These are phyloP conservation scores for Chelonus insularis DNA, from an alignment of 1,140 invertebrate genomes.

Conservation along the genomic window DNA sequence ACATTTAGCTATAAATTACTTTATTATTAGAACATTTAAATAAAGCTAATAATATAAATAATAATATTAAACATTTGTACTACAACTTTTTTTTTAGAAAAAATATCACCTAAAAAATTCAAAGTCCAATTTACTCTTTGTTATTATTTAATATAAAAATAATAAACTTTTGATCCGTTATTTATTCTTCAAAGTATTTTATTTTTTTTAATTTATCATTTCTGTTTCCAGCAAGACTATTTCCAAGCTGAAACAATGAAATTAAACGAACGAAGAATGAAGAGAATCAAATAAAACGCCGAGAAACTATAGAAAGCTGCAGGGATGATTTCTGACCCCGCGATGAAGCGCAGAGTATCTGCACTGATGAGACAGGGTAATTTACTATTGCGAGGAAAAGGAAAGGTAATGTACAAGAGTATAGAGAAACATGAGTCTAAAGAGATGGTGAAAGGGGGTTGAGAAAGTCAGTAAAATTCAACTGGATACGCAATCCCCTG, in stretches of 20 bases:
- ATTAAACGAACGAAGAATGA: not conserved
- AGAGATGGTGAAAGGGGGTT: not conserved
- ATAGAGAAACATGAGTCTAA: not conserved
- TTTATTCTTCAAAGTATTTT: not conserved
- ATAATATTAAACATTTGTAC: no score
- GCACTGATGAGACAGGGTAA: not conserved
- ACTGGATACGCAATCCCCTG: no score
- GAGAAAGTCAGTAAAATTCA: no score
- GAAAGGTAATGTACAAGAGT: not conserved
- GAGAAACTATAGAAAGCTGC: not conserved
- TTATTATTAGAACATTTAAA: no score
- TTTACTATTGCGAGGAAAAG: not conserved
- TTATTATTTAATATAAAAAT: no score
- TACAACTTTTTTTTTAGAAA: no score
- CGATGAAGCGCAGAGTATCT: not conserved
- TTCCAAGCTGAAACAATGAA: not conserved
- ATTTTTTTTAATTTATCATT: not conserved
- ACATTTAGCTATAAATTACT: no score
- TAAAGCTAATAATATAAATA: no score
- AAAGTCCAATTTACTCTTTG: no score
- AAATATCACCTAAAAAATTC: no score
- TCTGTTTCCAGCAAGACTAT: not conserved
- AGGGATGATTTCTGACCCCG: constrained; percentile 5
- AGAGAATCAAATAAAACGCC: not conserved
- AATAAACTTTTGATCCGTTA: no score